Percentiles rank a stretch among this genome's conserved stretches.
phyloP scores from a whole-genome alignment of 2,113 vertebrate species.

The Alectura lathami region DNA sequence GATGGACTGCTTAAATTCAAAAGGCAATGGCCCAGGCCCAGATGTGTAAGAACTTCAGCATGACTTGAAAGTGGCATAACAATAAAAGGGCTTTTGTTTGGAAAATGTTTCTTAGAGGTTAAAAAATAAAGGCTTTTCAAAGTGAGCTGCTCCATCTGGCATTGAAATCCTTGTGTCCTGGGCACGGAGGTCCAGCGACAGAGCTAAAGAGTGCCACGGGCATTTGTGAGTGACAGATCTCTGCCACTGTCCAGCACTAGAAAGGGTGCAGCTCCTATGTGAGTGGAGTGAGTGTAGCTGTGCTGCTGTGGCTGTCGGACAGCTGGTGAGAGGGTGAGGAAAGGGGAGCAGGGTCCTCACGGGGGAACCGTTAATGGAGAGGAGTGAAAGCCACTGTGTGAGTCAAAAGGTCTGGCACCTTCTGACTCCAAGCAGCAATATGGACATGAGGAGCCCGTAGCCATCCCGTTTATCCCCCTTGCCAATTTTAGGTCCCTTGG shows the following conservation, averaged over 20 bases:
- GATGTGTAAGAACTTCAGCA: slow-evolving; percentile 29
- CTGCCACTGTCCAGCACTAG: background rate
- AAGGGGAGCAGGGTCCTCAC: background rate
- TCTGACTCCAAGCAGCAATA: background rate
- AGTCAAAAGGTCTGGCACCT: background rate
- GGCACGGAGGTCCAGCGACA: background rate
- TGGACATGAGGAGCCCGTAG: background rate
- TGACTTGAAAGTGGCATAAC: slow-evolving; percentile 11
- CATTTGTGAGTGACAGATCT: background rate
- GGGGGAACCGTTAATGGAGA: background rate
- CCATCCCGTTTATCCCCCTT: background rate
- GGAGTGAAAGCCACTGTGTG: background rate
- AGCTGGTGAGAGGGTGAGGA: background rate
- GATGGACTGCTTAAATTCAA: slow-evolving; percentile 13
- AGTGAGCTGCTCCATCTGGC: background rate
- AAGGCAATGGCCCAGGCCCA: background rate
- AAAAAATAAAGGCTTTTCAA: background rate
- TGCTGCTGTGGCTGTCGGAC: background rate
- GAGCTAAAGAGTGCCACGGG: background rate
- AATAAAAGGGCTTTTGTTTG: slow-evolving; percentile 27
- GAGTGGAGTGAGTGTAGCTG: background rate
- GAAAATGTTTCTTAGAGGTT: background rate
- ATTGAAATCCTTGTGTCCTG: background rate
- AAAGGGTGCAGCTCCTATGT: background rate
- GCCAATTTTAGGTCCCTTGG: background rate